These are phyloP conservation scores for Chlorodrepanis virens DNA, from an alignment of 2,113 vertebrate species.

Conservation along the genomic window DNA sequence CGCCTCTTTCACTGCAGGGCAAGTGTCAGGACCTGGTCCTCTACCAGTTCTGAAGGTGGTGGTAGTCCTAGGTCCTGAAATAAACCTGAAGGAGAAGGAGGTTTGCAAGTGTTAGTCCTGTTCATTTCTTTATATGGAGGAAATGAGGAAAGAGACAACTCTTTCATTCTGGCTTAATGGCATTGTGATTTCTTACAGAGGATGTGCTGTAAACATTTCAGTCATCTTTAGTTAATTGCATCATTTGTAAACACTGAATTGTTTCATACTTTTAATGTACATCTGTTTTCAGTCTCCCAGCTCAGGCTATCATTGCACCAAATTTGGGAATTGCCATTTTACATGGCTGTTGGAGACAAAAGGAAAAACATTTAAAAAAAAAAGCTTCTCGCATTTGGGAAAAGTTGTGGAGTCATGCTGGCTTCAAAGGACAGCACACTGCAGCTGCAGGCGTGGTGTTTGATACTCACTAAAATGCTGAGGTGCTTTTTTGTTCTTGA, in stretches of 20 bases:
- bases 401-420: not conserved
- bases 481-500: not conserved
- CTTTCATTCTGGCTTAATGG: not conserved
- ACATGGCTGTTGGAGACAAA: not conserved
- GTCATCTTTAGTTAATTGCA: not conserved
- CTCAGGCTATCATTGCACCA: not conserved
- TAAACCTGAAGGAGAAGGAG: not conserved
- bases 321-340: not conserved
- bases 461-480: not conserved
- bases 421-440: not conserved
- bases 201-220: not conserved
- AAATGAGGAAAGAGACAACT: not conserved
- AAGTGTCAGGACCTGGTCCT: not conserved
- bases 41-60: not conserved
- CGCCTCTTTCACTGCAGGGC: not conserved
- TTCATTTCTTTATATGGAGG: not conserved
- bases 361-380: not conserved
- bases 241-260: not conserved
- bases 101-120: not conserved
- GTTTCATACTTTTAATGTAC: not conserved
- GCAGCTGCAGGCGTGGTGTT: not conserved
- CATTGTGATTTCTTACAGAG: not conserved
- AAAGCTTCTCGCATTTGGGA: rapidly evolving
- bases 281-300: not conserved
- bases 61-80: not conserved